phyloP scores from a whole-genome alignment of 2,797 vertebrate genomes.

The Hypotaenidia okinawae region DNA sequence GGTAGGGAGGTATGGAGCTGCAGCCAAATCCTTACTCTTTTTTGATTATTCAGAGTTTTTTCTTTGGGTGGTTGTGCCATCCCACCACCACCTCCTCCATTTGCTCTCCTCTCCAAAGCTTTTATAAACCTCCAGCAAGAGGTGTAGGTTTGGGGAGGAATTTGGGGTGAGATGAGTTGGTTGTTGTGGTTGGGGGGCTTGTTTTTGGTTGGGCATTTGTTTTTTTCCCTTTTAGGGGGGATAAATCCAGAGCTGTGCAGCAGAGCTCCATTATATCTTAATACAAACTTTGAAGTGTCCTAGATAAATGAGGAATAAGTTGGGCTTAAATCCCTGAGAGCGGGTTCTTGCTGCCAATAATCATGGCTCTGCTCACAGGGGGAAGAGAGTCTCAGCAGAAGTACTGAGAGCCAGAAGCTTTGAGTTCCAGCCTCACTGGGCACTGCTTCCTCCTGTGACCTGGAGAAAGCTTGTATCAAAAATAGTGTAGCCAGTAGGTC shows the following conservation, averaged over 20 bases:
- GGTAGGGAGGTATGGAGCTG: not conserved
- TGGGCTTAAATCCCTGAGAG: not conserved
- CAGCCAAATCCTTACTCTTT: not conserved
- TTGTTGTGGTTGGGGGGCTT: not conserved
- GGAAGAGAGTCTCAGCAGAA: not conserved
- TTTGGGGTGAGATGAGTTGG: not conserved
- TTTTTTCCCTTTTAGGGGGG: not conserved
- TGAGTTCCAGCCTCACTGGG: not conserved
- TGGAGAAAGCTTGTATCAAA: not conserved
- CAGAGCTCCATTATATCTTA: not conserved
- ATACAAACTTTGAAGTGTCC: not conserved
- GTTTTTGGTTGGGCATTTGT: accelerated
- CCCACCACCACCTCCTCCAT: not conserved
- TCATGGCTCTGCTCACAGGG: not conserved
- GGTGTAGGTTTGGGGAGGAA: not conserved
- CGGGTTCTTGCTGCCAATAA: not conserved
- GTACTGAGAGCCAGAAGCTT: not conserved
- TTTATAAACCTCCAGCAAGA: not conserved
- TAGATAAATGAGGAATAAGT: not conserved
- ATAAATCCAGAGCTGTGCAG: not conserved
- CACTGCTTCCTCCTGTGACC: not conserved
- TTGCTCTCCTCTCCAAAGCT: not conserved
- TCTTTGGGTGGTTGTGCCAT: not conserved
- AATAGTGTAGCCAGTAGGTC: no score
- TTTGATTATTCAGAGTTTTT: not conserved